phyloP scores from a whole-genome alignment of 2,797 vertebrate genomes.

The Bucorvus abyssinicus region DNA sequence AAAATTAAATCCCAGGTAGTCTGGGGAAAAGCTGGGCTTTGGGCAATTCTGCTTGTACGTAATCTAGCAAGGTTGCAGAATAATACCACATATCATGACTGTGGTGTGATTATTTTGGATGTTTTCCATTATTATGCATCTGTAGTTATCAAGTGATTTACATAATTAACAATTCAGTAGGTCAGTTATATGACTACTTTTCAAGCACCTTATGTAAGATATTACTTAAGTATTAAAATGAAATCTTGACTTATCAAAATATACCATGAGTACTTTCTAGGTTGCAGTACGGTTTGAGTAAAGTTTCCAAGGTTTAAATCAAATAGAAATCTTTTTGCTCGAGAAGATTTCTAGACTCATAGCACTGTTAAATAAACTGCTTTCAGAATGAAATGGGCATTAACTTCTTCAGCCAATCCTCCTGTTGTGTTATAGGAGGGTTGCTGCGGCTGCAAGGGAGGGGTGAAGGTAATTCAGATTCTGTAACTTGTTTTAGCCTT shows the following conservation, averaged over 20 bases:
- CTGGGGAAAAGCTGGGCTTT: not conserved
- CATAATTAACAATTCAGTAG: conserved; percentile 9
- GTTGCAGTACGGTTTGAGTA: not conserved
- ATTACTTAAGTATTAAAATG: not conserved
- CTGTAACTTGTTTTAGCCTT: not conserved
- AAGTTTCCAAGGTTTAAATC: not conserved
- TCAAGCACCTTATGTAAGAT: conserved; percentile 20
- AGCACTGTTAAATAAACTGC: not conserved
- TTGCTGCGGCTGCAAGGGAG: not conserved
- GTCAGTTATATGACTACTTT: conserved; percentile 27
- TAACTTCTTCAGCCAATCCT: not conserved
- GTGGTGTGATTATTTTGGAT: not conserved
- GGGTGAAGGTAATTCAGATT: not conserved
- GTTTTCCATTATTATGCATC: not conserved
- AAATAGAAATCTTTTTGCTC: not conserved
- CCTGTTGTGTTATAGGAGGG: rapidly evolving
- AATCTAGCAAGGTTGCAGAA: not conserved
- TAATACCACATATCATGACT: not conserved
- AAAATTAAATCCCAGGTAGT: not conserved
- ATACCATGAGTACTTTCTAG: not conserved
- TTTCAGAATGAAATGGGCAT: not conserved
- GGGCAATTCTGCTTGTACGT: not conserved
- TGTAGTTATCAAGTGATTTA: conserved; percentile 26
- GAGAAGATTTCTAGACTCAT: not conserved
- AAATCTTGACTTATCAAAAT: not conserved